phyloP scores from a whole-genome alignment of 2,113 vertebrate species.

The Coryphaenoides rupestris region DNA sequence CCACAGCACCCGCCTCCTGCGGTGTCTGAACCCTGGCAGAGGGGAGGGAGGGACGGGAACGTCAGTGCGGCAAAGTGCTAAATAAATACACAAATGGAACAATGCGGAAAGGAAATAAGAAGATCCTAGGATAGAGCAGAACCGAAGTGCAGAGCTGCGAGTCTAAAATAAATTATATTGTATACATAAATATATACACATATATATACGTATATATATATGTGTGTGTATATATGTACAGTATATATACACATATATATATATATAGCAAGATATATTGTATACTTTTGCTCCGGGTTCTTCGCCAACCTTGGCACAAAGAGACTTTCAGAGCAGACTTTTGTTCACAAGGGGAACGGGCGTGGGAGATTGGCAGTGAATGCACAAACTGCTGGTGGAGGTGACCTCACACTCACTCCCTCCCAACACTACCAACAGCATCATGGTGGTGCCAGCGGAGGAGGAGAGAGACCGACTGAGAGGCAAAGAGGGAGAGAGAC shows the following conservation, averaged over 20 bases:
- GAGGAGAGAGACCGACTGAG: neutral
- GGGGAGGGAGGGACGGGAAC: neutral
- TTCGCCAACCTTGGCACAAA: no score
- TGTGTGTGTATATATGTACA: no score
- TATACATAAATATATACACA: no score
- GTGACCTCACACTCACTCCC: neutral
- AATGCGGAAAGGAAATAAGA: neutral
- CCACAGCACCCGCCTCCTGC: conserved; percentile 76
- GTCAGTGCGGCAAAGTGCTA: neutral
- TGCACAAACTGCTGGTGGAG: neutral
- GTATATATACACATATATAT: no score
- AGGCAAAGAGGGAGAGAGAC: neutral
- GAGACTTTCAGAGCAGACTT: no score
- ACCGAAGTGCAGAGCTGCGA: neutral
- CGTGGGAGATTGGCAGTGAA: no score
- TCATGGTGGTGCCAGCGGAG: no score
- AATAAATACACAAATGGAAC: neutral
- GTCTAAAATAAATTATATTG: no score
- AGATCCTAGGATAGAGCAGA: neutral
- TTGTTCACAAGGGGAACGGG: no score
- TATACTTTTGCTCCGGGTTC: no score
- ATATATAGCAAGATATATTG: no score
- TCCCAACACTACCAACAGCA: neutral
- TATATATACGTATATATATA: no score
- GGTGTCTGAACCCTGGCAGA: conserved; percentile 80